A percentile compares a stretch with the other conserved stretches of the same genome.
Conservation (phyloP, 2,888 invertebrate species). For the Eustalomyia histrio region DNA sequence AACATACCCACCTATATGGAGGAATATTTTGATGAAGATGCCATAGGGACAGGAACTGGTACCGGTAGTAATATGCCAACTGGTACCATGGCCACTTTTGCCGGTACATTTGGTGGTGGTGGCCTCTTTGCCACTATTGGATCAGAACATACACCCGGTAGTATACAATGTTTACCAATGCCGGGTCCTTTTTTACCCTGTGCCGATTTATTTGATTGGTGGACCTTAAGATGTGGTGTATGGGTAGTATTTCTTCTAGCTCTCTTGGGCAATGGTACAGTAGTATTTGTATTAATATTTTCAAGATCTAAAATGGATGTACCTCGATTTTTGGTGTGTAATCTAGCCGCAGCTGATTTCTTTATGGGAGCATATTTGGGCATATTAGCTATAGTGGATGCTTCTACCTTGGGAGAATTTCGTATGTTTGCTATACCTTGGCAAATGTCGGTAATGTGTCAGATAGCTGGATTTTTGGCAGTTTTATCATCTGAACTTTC, state of each 20-base stretch:
- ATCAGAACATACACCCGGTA: slow-evolving; percentile 75
- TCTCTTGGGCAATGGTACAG: slow-evolving; percentile 96
- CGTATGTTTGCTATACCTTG: slow-evolving; percentile 97
- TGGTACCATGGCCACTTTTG: slow-evolving; percentile 60
- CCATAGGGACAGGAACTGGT: slow-evolving; percentile 61
- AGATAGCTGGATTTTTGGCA: slow-evolving; percentile 95
- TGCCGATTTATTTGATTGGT: slow-evolving; percentile 98
- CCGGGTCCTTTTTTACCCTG: slow-evolving; percentile 97
- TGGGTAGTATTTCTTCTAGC: slow-evolving; percentile 98
- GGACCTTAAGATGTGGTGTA: slow-evolving; percentile 97
- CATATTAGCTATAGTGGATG: slow-evolving; percentile 96
- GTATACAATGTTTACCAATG: slow-evolving; percentile 87
- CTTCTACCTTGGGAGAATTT: slow-evolving; percentile 96
- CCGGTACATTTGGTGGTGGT: slow-evolving; percentile 67
- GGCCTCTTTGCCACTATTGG: slow-evolving; percentile 76
- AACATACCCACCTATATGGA: slow-evolving; percentile 86
- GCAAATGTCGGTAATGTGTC: slow-evolving; percentile 97
- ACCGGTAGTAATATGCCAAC: slow-evolving; percentile 60
- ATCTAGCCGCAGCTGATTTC: slow-evolving; percentile 97
- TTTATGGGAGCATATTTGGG: slow-evolving; percentile 98
- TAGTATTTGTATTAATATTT: slow-evolving; percentile 94
- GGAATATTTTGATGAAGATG: slow-evolving; percentile 85
- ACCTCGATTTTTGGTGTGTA: slow-evolving; percentile 96
- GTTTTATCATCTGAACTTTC: slow-evolving; percentile 96
- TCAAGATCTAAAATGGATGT: slow-evolving; percentile 97